A percentile compares a stretch with the other conserved stretches of the same genome.
phyloP scores from a whole-genome alignment of 2,797 vertebrate species.

The Valencia hispanica region DNA sequence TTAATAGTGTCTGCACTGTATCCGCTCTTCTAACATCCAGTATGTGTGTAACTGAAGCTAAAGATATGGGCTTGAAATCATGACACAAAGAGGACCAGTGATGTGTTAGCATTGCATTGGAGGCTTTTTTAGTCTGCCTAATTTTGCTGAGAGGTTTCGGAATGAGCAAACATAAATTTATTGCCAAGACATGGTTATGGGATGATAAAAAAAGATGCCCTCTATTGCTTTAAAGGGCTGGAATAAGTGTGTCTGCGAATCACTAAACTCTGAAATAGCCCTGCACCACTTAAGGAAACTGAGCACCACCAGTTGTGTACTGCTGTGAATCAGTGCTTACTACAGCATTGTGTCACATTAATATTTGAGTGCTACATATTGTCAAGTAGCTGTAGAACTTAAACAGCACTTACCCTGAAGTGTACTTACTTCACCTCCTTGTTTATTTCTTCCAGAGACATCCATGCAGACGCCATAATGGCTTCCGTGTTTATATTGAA shows the following conservation, averaged over 20 bases:
- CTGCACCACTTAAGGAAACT: constrained; percentile 72
- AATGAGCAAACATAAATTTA: constrained; percentile 82
- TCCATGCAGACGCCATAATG: constrained; percentile 91
- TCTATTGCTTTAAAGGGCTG: constrained; percentile 75
- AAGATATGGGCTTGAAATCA: constrained; percentile 39
- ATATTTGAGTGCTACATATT: constrained; percentile 81
- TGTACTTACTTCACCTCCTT: constrained; percentile 95
- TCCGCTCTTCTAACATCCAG: constrained; percentile 19
- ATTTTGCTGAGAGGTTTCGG: constrained; percentile 83
- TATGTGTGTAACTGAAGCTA: constrained; percentile 43
- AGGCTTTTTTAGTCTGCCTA: constrained; percentile 74
- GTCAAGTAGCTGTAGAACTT: constrained; percentile 77
- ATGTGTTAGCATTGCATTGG: constrained; percentile 61
- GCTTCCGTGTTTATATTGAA: constrained; percentile 99
- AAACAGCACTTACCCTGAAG: constrained; percentile 78
- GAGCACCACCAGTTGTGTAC: constrained; percentile 54
- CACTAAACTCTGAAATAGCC: constrained; percentile 76
- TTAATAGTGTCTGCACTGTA: constrained; percentile 32
- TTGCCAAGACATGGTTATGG: constrained; percentile 65
- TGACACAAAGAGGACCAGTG: constrained; percentile 66
- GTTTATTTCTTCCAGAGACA: constrained; percentile 99
- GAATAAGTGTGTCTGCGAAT: constrained; percentile 73
- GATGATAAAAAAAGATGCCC: constrained; percentile 81
- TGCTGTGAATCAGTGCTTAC: constrained; percentile 76
- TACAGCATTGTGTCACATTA: constrained; percentile 78